Base-by-base conservation (phyloP, 2,113 vertebrate species). In the Bufo gargarizans region DNA sequence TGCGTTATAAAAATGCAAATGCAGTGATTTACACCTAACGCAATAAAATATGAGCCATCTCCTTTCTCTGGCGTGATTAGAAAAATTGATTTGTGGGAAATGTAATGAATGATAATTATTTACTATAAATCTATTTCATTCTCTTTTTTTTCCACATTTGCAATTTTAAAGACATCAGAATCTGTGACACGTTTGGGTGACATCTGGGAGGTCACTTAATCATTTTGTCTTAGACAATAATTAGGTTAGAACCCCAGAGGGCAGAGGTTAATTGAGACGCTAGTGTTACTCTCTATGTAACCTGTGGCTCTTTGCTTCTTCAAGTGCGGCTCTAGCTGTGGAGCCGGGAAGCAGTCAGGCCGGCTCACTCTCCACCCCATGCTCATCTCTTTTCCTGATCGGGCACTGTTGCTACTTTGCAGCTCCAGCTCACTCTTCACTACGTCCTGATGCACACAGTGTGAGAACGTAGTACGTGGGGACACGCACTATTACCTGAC, bases 261-360 rank as follows among this genome's bases (percentile, higher is more conserved):
- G 72, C 74, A 78, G 74, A 78, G 87, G 87, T 88, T 88, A 88
- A 88, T 88, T 84, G 72, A 84, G 74, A 63, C 19, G 7, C n/a
- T 58, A 78, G 67, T 84, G 82, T 77, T 53, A 33, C 33, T 33
- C 33, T 33, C 33, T 33, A 33, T 33, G 33, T 33, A 33, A 33
- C 33, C 33, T 33, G 33, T 33, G 33, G 33, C 33, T 33, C 33
- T 33, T 33, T 33, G 33, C 33, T 33, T 33, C 33, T 33, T 33
- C 33, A 33, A 33, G 33, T 33, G 33, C 33, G 33, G 33, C 33
- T 33, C 33, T 33, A 33, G 33, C 33, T 33, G 33, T 33, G 33
- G 33, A 33, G 33, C 33, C 33, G 33, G 33, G 33, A 33, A 33
- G 33, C 33, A 33, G 33, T 33, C 33, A 33, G 33, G 33, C 33